Conservation (phyloP, 2,888 invertebrate species). For the Phyllotreta cruciferae region DNA sequence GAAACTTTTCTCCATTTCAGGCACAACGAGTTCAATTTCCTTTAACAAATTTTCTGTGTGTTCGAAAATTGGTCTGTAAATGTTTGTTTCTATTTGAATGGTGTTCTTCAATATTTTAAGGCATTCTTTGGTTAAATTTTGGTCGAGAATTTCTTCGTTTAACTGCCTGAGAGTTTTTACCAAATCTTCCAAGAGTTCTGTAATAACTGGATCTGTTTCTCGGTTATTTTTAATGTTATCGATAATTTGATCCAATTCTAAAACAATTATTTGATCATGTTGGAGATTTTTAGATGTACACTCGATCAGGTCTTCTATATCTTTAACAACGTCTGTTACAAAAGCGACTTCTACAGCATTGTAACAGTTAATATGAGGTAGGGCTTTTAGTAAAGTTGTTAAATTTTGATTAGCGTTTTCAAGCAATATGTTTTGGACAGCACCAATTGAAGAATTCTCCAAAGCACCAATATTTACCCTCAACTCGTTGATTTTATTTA, state of each 20-base stretch:
- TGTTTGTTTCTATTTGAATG: not conserved
- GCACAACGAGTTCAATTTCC: not conserved
- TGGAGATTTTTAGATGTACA: not conserved
- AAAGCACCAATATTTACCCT: not conserved
- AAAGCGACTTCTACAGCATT: slow-evolving; percentile 3
- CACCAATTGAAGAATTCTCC: not conserved
- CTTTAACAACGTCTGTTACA: slow-evolving; percentile 2
- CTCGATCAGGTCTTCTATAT: not conserved
- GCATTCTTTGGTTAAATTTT: slow-evolving; percentile 11
- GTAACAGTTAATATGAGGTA: slow-evolving; percentile 11
- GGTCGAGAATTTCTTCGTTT: slow-evolving; percentile 20
- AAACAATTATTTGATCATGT: slow-evolving; percentile 3
- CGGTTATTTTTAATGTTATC: slow-evolving; percentile 10
- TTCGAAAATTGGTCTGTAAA: not conserved
- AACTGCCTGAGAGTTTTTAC: slow-evolving; percentile 13
- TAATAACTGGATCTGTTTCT: slow-evolving; percentile 2
- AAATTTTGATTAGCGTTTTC: slow-evolving; percentile 16
- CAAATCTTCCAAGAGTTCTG: slow-evolving; percentile 4
- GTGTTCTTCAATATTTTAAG: slow-evolving; percentile 10
- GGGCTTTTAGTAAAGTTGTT: slow-evolving; percentile 4
- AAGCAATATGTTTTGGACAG: not conserved
- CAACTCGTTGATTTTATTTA: not conserved
- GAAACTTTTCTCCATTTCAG: slow-evolving; percentile 14
- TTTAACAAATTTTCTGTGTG: slow-evolving; percentile 8
- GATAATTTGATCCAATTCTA: slow-evolving; percentile 13